A percentile compares a stretch with the other conserved stretches of the same genome.
Evolutionary conservation across 1,140 invertebrate species (phyloP).

Genomic region (Babylonia areolata): DNA sequence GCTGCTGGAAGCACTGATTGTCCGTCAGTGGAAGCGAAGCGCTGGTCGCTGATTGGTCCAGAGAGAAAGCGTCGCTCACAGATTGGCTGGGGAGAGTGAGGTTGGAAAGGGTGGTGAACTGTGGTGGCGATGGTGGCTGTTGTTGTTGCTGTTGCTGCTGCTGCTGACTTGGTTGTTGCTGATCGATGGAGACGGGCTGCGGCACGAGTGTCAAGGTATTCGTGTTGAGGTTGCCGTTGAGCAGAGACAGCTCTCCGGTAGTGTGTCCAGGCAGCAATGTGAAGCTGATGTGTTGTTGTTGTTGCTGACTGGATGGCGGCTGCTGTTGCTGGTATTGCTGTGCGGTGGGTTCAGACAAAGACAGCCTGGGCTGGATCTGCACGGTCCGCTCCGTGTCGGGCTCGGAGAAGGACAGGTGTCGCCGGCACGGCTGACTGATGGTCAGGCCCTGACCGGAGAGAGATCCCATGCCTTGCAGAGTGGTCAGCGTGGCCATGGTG

Average conservation of each 20-base stretch:
- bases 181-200: conserved; percentile 6
- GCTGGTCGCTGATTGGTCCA: neutral
- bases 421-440: conserved; percentile 10
- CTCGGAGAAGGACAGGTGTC: conserved; percentile 28
- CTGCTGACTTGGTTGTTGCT: conserved; percentile 15
- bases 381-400: neutral
- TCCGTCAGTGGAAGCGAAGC: neutral
- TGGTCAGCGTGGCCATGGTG: conserved; percentile 18
- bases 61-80: neutral
- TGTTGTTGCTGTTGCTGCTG: conserved; percentile 37
- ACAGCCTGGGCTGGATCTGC: conserved; percentile 17
- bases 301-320: conserved; percentile 19
- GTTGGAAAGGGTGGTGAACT: neutral
- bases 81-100: neutral
- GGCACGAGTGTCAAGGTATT: neutral
- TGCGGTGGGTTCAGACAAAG: neutral
- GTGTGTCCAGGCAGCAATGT: conserved; percentile 28
- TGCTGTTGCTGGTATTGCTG: neutral
- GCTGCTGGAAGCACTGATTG: neutral
- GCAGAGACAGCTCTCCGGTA: neutral
- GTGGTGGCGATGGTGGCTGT: neutral
- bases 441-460: conserved; percentile 16
- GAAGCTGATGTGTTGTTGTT: conserved; percentile 25
- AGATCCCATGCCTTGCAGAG: conserved; percentile 17
- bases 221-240: neutral